Evolutionary conservation across 2,797 vertebrate genomes (phyloP), one percentile per base, ranked within the genome.

Genomic region (Sebastes trivittatus): DNA sequence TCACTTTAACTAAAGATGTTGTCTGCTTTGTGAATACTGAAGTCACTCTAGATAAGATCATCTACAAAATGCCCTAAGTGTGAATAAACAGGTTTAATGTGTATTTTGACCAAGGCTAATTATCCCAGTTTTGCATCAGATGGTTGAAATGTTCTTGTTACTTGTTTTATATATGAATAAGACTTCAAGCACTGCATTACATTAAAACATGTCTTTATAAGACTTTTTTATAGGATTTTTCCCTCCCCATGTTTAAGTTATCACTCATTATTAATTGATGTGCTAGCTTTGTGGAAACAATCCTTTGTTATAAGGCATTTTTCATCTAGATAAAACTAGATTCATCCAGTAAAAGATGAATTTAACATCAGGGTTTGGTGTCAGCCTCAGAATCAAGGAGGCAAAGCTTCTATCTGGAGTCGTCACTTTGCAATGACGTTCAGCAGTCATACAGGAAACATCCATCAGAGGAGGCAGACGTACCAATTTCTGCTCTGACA

Each of bases 401-500:
- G n/a, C 34, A 69, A 60, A 78, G 81, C 56, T 79, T 88, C 78
- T 85, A 46, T 87, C 73, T 76, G 60, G 59, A 86, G 79, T 69
- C 2, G 68, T 87, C 86, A 82, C 72, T 55, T 81, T 74, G 69
- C 65, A 10, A 69, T 77, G 78, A 81, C 60, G 29, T 78, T 72
- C 55, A 81, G 78, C 78, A 80, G 77, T 87, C 85, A 89, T 79
- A 80, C 29, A 30, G 60, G 73, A 85, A 87, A 78, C 82, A 87
- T 88, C 89, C 82, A 84, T 91, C 83, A 89, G 2, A 55, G n/a
- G 52, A 86, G 81, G 79, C 77, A 86, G 82, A 85, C 69, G 55
- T 78, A 83, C 52, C 88, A 85, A 86, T 90, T 89, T 86, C 85
- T 91, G 63, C 70, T 75, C 69, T 88, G 89, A 93, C 89, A 90